Evolutionary conservation across 2,113 vertebrate species (phyloP), one percentile per base, ranked within the genome.

Genomic region (Petrocephalus microphthalmus): DNA sequence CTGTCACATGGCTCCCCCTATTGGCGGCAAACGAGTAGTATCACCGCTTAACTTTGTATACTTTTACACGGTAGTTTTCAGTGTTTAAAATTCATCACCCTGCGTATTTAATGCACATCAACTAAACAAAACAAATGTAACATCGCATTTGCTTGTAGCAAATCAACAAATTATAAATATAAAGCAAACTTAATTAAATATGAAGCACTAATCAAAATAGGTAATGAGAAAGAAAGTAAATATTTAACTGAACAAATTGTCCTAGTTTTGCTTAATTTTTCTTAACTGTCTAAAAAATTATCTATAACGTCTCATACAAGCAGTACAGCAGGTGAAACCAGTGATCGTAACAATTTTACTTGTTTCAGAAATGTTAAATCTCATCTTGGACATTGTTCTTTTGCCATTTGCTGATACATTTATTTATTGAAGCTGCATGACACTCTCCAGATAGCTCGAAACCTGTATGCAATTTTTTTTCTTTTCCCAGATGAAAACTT

Each of bases 1-100:
- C 86, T 93, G 64, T 91, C 84, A 89, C 89, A 90, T 94, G 91
- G 92, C 94, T 91, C 94, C 94, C 93, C 91, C 95, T 95, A 90
- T 93, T 94, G 94, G 83, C 71, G 83, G 29, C n/a, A 45, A 47
- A 82, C 22, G 1, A 71, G 87, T 88, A 7, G 17, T 78, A 6
- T 78, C 71, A 7, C 15, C 6, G 5, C 71, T 78, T 78, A 37
- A 29, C 71, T 42, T 42, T 19, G 33, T 78, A 78, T 78, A 19
- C 71, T 78, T 78, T 42, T 15, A 78, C 71, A 42, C 19, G 71
- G 71, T 29, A 7, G 17, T 78, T 78, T 19, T 74, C 29, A 19
- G 0, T 74, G 67, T 74, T 37, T 78, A 78, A 78, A 42, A 42
- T 78, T 3, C 71, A 78, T 42, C 42, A 78, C 71, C 42, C 71